Base-by-base conservation (phyloP, 2,797 vertebrate species). In the Pelodytes ibericus region DNA sequence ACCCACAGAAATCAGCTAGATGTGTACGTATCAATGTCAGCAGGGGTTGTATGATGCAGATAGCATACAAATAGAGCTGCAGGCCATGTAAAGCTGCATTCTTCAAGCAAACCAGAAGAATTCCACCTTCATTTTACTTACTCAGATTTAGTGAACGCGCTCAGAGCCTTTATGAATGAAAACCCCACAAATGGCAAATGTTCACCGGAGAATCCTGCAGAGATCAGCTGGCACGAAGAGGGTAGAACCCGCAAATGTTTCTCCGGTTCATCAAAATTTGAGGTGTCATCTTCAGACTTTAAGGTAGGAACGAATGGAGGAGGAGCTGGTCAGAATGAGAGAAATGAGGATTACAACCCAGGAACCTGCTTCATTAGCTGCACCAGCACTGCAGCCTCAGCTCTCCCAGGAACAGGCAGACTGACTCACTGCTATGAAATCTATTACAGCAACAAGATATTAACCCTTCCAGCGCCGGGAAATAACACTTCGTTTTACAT, bases 211-310 rank as follows among this genome's bases (percentile, higher is more conserved):
- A 97, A 98, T 89, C 96, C 96, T 74, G 74, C 85, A 84, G 93
- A 89, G 87, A 82, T 95, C 93, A 94, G 90, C 92, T 94, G 94
- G 90, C 86, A 88, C 83, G 88, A 88, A 93, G 94, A 91, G 91
- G 95, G 90, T 87, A 92, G 90, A 90, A 91, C 90, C 91, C 91
- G 89, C 85, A 90, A 93, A 93, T 95, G 95, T 94, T 95, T 93
- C 93, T 95, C 95, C 85, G 93, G 94, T 92, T 97, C 97, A 94
- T 98, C 96, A 88, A 98, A 99, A 98, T 99, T 97, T 90, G 96
- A 99, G 92, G 95, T 96, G 94, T 99, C 98, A 98, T 99, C 97
- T 83, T 99, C 96, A 85, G 94, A 92, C 81, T 93, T 93, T 89
- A 99, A 93, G 72, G 94, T 93, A 88, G 98, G 97, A 92, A 99